Evolutionary conservation across 1,140 invertebrate genomes (phyloP), one percentile per base, ranked within the genome.

Genomic region (Tachypleus tridentatus): DNA sequence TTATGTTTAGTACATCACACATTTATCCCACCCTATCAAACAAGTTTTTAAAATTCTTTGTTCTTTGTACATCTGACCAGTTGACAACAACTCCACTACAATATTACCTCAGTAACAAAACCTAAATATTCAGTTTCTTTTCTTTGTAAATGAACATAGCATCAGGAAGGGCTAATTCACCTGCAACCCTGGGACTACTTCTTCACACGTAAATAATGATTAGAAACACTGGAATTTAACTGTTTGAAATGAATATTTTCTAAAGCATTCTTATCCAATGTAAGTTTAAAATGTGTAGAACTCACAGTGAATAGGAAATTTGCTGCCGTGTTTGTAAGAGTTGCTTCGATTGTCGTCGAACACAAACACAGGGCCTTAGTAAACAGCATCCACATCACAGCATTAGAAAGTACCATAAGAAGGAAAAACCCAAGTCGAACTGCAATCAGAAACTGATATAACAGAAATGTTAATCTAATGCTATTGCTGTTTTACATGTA

Each of bases 231-330:
- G 29, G 29, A 29, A 51, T 63, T 64, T n/a, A 49, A 9, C 10
- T 5, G 47, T 52, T 29, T 62, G 49, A 60, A 64, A 56, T 62
- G 10, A 9, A 63, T 56, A 63, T 63, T 63, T 47, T 56, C 53
- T 51, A 58, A 51, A 29, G 29, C 29, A 29, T 29, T 29, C 29
- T 29, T 1, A 29, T 29, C 29, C 29, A 29, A 29, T 49, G 48
- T 52, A 7, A 7, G 6, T 10, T 29, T 47, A 47, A 64, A 60
- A 4, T 49, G 64, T 49, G 51, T 51, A 61, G 47, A 51, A 69
- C 72, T 71, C 71, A 79, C 78, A n/a, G 77, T 75, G 54, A 76
- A 73, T 48, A 78, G 72, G 64, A 79, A 79, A 71, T 79, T 79
- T 4, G 77, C 75, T 57, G 76, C 77, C 51, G 76, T 76, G 65